Percentiles rank a stretch among this genome's conserved stretches.
These are phyloP conservation scores for Leptinotarsa peninsularis DNA, from an alignment of 2,888 invertebrate species.

Conservation along the genomic window DNA sequence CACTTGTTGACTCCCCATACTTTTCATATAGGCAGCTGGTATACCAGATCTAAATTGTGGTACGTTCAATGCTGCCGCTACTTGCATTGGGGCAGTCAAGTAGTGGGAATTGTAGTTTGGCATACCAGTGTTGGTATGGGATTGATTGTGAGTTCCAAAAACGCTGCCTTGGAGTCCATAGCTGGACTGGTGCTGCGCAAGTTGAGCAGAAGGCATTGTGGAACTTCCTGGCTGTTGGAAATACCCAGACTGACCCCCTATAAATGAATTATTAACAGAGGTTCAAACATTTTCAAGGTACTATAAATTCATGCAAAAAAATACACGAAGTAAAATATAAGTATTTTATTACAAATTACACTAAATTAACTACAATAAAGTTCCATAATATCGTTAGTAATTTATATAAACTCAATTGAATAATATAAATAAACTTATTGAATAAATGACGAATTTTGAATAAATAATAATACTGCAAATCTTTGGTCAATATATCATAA, in stretches of 20 bases:
- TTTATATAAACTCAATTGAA: neutral
- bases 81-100: conserved; percentile 74
- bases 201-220: conserved; percentile 65
- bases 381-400: conserved; percentile 7
- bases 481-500: conserved; percentile 1
- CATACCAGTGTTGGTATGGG: conserved; percentile 67
- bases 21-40: conserved; percentile 66
- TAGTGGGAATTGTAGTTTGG: conserved; percentile 70
- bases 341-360: conserved; percentile 47
- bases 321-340: conserved; percentile 50
- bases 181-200: conserved; percentile 64
- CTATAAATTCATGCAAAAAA: conserved; percentile 47
- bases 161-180: conserved; percentile 69
- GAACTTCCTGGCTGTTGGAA: conserved; percentile 68
- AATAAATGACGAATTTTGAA: neutral
- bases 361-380: conserved; percentile 46
- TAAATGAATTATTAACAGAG: conserved; percentile 37
- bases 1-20: conserved; percentile 57
- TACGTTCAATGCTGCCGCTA: conserved; percentile 72
- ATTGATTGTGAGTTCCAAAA: conserved; percentile 65
- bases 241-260: conserved; percentile 68
- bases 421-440: neutral
- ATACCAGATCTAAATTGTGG: conserved; percentile 72
- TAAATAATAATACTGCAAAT: conserved; percentile 10
- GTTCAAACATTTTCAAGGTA: neutral